Evolutionary conservation across 2,888 invertebrate species (phyloP).

Genomic region (Hyalella azteca): DNA sequence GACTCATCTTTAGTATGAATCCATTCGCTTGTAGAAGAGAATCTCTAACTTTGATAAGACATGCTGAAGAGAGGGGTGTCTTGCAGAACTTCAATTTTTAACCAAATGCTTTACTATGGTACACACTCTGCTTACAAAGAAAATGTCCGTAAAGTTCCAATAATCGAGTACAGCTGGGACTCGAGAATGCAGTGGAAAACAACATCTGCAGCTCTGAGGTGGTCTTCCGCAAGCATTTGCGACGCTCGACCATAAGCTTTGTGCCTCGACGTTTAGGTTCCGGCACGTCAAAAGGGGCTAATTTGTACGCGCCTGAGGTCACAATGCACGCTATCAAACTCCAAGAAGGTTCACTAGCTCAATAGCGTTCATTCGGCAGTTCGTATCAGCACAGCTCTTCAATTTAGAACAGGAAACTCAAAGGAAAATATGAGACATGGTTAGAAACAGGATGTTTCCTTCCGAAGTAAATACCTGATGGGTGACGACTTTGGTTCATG

Average conservation of each 20-base stretch:
- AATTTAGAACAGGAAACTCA: neutral
- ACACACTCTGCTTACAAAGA: no score
- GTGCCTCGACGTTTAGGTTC: conserved; percentile 14
- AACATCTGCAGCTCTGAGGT: neutral
- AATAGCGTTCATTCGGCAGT: neutral
- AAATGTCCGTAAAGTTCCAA: no score
- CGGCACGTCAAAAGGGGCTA: conserved; percentile 3
- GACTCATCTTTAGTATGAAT: no score
- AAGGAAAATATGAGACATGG: neutral
- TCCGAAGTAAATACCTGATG: neutral
- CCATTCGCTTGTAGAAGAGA: no score
- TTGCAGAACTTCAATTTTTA: no score
- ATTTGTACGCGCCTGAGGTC: conserved; percentile 20
- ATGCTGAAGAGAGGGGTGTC: no score
- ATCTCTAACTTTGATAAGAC: no score
- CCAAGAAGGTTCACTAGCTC: neutral
- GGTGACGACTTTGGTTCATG: no score
- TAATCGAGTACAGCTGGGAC: no score
- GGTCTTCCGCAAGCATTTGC: conserved; percentile 12
- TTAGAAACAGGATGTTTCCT: neutral
- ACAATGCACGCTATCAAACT: neutral
- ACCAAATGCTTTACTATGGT: no score
- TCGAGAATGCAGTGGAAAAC: conserved; percentile 1
- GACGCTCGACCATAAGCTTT: conserved; percentile 1
- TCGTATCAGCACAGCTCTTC: neutral